Conservation (phyloP, 1,140 invertebrate genomes). For the Brachionus angularis region DNA sequence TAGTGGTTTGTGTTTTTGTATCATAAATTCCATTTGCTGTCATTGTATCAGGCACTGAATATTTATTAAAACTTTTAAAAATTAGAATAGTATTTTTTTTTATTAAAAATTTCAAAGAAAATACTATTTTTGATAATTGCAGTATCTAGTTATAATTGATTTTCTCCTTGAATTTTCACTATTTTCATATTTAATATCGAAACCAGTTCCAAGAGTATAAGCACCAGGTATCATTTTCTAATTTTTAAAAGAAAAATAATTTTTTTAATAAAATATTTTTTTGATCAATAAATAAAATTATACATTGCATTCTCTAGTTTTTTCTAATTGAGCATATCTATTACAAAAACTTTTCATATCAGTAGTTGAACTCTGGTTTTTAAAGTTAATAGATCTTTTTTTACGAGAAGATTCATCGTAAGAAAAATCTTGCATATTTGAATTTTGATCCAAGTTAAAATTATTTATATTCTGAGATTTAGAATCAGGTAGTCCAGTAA, state of each 20-base stretch:
- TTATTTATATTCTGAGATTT: background rate
- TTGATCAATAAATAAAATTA: too few relatives aligned
- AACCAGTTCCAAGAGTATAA: constrained; percentile 38
- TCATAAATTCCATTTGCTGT: constrained; percentile 40
- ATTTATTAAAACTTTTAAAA: constrained; percentile 2
- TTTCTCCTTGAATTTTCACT: constrained; percentile 38
- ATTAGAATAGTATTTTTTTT: background rate
- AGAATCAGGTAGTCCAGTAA: constrained; percentile 8
- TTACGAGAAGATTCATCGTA: constrained; percentile 25
- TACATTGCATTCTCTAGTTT: constrained; percentile 16
- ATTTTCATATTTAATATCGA: constrained; percentile 41
- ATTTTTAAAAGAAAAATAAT: background rate
- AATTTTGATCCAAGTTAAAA: too few relatives aligned
- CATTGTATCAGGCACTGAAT: constrained; percentile 42
- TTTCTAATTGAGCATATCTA: constrained; percentile 15
- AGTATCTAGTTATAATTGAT: constrained; percentile 24
- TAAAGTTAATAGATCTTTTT: constrained; percentile 26
- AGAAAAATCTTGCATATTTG: background rate
- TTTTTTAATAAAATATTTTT: background rate
- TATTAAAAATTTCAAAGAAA: background rate
- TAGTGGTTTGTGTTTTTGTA: constrained; percentile 37
- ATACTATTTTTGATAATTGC: constrained; percentile 44
- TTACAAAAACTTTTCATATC: constrained; percentile 44
- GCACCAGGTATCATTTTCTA: constrained; percentile 41
- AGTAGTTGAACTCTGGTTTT: background rate